Evolutionary conservation across 2,888 invertebrate species (phyloP), one percentile per base, ranked within the genome.

Genomic region (Patella caerulea): DNA sequence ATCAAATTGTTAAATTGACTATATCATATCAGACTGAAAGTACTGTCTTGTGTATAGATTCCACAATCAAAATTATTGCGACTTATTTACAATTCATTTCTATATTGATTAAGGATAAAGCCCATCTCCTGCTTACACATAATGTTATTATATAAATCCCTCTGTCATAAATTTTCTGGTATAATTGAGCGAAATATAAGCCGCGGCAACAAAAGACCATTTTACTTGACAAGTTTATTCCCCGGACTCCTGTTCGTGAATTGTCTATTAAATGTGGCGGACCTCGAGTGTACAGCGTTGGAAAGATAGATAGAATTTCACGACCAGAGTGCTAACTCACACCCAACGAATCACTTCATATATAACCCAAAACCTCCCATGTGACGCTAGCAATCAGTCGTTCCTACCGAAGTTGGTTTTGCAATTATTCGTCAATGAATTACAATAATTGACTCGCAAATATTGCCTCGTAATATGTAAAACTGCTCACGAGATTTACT

Each of bases 271-370:
- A 76, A 76, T 55, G 72, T 71, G 55, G 56, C 71, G 72, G 59
- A 45, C 71, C 71, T 59, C 72, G 59, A 76, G 71, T 71, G 45
- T 72, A 76, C 76, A 76, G 71, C 72, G 71, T 72, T 76, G 52
- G 72, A 55, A 45, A 71, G 71, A 56, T 76, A 76, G 76, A 76
- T 76, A 76, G 76, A 72, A 56, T 76, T 76, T 71, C 76, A 76
- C 53, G 29, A 72, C 59, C 71, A 24, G 54, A 34, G 34, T 71
- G 56, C 76, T 72, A 17, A 12, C 71, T 29, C 76, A 65, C 65
- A 24, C 65, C 65, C 24, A 24, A 24, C 65, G 56, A 71, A 76
- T 52, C 70, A 55, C 76, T 59, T 15, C 45, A 55, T 59, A 52
- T 52, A 65, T 71, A 71, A 71, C 72, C 71, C 54, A 72, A 71